Evolutionary conservation across 2,113 vertebrate genomes (phyloP), one percentile per base, ranked within the genome.

Genomic region (Chauna torquata): DNA sequence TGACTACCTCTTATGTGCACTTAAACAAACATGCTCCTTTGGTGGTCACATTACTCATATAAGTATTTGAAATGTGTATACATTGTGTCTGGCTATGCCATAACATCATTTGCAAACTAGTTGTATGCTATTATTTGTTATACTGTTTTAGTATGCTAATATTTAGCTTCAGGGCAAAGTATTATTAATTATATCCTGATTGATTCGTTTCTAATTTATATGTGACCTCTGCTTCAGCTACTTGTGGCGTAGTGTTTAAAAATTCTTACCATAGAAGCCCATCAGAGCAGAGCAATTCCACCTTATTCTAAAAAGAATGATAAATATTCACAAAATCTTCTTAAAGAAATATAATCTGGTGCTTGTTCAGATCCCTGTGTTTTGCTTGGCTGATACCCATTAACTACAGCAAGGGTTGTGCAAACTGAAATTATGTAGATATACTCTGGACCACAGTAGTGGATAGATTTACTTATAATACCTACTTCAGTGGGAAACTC

Each of bases 91-190:
- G 58, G 16, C 54, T 68, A 23, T 77, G 28, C 54, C 64, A 65
- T 68, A 93, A 86, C 36, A 65, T 65, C 28, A 68, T 64, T 91
- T 92, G 68, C 38, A 61, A 59, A 86, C 71, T 27, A 40, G 45
- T 62, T 44, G 16, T 36, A 15, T 7, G 0, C 25, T 62, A 3
- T 68, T 65, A 27, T 8, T 50, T 5, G 12, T 45, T 77, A 24
- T 18, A 82, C 50, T 30, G 30, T 1, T 78, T 86, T 76, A 80
- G 13, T 71, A 79, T 82, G 61, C 16, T 86, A 88, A 94, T 90
- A 75, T 90, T 82, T 94, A 52, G 45, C 75, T 86, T 89, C 61
- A 50, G 85, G 82, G 71, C 70, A 92, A 95, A 85, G 34, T 52
- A n/a, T 4, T 65, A 88, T 78, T 90, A 90, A 88, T 88, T 88